A percentile compares a stretch with the other conserved stretches of the same genome.
Conservation (phyloP, 2,113 vertebrate genomes). For the Centropus unirufus region DNA sequence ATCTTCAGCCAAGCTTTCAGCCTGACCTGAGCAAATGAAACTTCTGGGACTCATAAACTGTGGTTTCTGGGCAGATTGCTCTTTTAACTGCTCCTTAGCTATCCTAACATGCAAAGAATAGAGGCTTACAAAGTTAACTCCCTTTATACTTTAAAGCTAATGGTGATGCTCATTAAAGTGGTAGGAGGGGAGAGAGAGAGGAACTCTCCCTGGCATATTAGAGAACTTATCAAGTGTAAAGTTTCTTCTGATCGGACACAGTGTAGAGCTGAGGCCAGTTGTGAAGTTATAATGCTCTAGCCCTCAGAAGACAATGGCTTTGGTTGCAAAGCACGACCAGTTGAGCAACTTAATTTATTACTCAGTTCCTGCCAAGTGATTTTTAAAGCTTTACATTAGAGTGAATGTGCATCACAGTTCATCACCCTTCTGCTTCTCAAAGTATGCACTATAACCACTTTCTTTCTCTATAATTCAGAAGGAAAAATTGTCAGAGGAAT, state of each 20-base stretch:
- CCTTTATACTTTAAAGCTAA: slow-evolving; percentile 73
- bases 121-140: slow-evolving; percentile 68
- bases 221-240: background rate
- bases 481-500: background rate
- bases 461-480: background rate
- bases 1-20: slow-evolving; percentile 85
- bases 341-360: slow-evolving; percentile 36
- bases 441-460: background rate
- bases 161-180: slow-evolving; percentile 54
- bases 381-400: slow-evolving; percentile 11
- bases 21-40: slow-evolving; percentile 77
- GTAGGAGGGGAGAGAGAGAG: background rate
- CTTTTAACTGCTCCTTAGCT: slow-evolving; percentile 67
- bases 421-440: background rate
- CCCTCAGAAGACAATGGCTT: slow-evolving; percentile 5
- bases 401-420: background rate
- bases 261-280: background rate
- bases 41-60: slow-evolving; percentile 83
- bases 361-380: slow-evolving; percentile 33
- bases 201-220: background rate
- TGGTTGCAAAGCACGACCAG: background rate
- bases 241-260: background rate
- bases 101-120: slow-evolving; percentile 71
- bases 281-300: background rate
- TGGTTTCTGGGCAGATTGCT: slow-evolving; percentile 79